These are phyloP conservation scores for Nasonia longicornis DNA, from an alignment of 1,140 invertebrate genomes.

Conservation along the genomic window DNA sequence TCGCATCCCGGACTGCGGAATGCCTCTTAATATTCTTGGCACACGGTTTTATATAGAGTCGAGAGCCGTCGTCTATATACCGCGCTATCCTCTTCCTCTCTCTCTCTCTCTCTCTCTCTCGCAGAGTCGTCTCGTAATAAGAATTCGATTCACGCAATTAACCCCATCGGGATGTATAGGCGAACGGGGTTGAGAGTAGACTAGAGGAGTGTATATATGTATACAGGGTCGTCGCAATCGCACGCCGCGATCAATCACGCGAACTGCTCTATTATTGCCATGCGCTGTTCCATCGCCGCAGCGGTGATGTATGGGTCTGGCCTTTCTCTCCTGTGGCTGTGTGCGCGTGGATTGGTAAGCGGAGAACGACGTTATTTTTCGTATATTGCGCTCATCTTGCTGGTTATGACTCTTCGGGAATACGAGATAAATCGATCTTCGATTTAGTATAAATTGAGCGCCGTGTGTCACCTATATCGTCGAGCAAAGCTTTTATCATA, in stretches of 20 bases:
- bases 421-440: no score
- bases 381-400: background rate
- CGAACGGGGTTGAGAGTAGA: background rate
- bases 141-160: slow-evolving; percentile 47
- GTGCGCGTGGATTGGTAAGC: background rate
- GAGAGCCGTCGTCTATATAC: slow-evolving; percentile 6
- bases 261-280: slow-evolving; percentile 39
- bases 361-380: slow-evolving; percentile 21
- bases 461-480: background rate
- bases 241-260: slow-evolving; percentile 32
- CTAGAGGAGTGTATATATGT: background rate
- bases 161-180: background rate
- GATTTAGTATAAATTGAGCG: no score
- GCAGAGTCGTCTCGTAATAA: slow-evolving; percentile 15
- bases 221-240: slow-evolving; percentile 9
- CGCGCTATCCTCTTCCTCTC: background rate
- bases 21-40: slow-evolving; percentile 49
- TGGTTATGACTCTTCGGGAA: no score
- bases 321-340: background rate
- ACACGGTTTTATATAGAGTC: slow-evolving; percentile 27
- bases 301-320: slow-evolving; percentile 30
- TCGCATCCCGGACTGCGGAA: slow-evolving; percentile 41
- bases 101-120: background rate
- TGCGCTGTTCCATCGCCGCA: background rate
- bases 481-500: slow-evolving; percentile 6